These are phyloP conservation scores for Clusia tigrina DNA, from an alignment of 2,888 invertebrate species.

Conservation along the genomic window DNA sequence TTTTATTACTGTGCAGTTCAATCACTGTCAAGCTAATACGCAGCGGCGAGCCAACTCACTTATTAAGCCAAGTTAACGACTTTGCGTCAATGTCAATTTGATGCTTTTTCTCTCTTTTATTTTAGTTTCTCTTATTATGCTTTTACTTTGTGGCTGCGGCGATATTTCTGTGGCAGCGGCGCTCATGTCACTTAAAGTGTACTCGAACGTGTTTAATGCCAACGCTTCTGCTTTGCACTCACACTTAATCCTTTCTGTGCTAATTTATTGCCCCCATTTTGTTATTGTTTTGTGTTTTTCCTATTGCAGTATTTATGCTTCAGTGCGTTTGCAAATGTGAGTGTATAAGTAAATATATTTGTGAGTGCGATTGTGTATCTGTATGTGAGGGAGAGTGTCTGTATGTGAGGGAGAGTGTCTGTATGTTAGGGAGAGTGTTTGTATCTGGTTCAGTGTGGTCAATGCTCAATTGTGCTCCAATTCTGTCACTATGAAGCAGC, in stretches of 20 bases:
- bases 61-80: background rate
- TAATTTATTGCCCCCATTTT: background rate
- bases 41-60: too few relatives aligned
- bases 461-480: background rate
- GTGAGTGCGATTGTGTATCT: background rate
- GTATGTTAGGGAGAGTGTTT: background rate
- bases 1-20: too few relatives aligned
- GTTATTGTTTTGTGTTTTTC: background rate
- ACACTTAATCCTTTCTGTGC: conserved; percentile 1
- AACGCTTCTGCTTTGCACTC: conserved; percentile 4
- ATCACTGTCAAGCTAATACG: too few relatives aligned
- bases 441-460: background rate
- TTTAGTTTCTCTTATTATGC: too few relatives aligned
- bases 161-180: too few relatives aligned
- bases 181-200: background rate
- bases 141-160: too few relatives aligned
- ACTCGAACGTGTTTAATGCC: background rate
- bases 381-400: too few relatives aligned
- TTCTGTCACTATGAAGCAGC: background rate
- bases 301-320: background rate
- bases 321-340: background rate
- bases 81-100: background rate
- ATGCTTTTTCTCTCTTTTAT: background rate
- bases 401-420: too few relatives aligned
- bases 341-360: background rate